These are phyloP conservation scores for Melanotus villosus DNA, from an alignment of 2,888 invertebrate species.

Conservation along the genomic window DNA sequence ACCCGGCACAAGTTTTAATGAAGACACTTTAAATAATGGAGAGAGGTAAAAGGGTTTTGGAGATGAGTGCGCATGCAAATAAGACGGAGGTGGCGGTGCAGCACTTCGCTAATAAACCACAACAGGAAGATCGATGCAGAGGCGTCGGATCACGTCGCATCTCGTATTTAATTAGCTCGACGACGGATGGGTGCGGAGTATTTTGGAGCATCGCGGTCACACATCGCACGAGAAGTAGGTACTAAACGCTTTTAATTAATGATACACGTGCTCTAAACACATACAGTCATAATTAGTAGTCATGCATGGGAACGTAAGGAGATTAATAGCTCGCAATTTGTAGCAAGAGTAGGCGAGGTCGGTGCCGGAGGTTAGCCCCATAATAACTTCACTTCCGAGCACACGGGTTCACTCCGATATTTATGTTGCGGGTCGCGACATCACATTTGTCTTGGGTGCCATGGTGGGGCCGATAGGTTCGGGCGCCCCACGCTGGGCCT, in stretches of 20 bases:
- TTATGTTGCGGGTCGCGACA: constrained; percentile 65
- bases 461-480: constrained; percentile 56
- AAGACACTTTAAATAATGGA: constrained; percentile 63
- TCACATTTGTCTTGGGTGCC: constrained; percentile 63
- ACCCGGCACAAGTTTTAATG: constrained; percentile 61
- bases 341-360: constrained; percentile 62
- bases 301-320: constrained; percentile 56
- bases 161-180: constrained; percentile 56
- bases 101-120: constrained; percentile 60
- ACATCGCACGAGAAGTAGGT: constrained; percentile 43
- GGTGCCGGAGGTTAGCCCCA: constrained; percentile 62
- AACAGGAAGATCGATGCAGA: constrained; percentile 59
- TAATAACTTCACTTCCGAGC: constrained; percentile 63
- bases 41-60: constrained; percentile 59
- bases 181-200: constrained; percentile 45
- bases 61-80: constrained; percentile 61
- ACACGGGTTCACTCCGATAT: constrained; percentile 62
- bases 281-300: constrained; percentile 46
- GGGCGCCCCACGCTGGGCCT: constrained; percentile 53
- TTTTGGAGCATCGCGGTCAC: constrained; percentile 42
- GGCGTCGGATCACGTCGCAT: constrained; percentile 50
- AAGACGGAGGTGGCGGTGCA: constrained; percentile 58
- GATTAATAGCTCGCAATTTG: constrained; percentile 64
- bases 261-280: constrained; percentile 48
- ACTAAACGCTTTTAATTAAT: constrained; percentile 49